Conservation (phyloP, 2,113 vertebrate genomes). For the Otocyon megalotis region DNA sequence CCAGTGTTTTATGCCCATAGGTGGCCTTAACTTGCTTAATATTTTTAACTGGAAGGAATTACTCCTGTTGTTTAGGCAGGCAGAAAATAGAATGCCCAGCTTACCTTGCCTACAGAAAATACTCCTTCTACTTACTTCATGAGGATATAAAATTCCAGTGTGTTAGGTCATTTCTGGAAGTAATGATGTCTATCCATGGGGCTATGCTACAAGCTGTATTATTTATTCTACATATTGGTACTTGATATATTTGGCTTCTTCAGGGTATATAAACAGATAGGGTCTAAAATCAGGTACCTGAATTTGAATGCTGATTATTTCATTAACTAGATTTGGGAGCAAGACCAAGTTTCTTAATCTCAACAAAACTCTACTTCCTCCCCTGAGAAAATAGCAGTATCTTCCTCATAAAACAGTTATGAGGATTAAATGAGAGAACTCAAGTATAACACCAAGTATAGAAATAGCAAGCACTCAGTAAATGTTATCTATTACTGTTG, state of each 20-base stretch:
- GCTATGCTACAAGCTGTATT: neutral
- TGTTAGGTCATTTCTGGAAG: neutral
- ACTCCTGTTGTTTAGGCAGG: neutral
- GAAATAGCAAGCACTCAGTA: neutral
- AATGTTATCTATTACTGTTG: neutral
- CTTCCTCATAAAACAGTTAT: neutral
- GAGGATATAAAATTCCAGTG: neutral
- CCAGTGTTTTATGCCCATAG: neutral
- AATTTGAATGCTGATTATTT: neutral
- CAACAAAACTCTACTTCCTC: neutral
- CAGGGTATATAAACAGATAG: neutral
- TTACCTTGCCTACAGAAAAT: neutral
- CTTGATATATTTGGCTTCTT: neutral
- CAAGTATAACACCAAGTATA: neutral
- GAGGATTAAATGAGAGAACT: constrained; percentile 31
- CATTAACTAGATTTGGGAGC: neutral
- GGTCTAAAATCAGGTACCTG: constrained; percentile 22
- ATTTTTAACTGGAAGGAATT: neutral
- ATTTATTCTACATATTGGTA: neutral
- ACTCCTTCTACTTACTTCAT: neutral
- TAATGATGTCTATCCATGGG: neutral
- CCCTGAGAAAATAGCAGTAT: neutral
- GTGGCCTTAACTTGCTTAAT: neutral
- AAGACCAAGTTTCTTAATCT: neutral
- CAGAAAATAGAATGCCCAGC: neutral